Percentiles rank a stretch among this genome's conserved stretches.
Conservation (phyloP, 2,888 invertebrate genomes). For the Eulithis testata region DNA sequence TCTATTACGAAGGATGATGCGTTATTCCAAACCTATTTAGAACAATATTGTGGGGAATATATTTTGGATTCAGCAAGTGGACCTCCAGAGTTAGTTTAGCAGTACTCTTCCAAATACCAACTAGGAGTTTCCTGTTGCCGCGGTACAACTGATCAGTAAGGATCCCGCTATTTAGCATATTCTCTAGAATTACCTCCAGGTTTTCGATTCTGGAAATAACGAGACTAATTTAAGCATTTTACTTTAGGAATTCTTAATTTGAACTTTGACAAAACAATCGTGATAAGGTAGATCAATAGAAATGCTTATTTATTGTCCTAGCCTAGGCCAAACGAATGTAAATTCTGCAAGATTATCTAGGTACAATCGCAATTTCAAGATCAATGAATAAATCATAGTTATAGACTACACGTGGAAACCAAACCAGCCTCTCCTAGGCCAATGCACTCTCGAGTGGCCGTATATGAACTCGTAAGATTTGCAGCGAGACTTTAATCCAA, state of each 20-base stretch:
- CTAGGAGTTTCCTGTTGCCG: constrained; percentile 58
- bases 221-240: constrained; percentile 21
- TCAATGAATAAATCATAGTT: constrained; percentile 3
- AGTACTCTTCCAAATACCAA: constrained; percentile 59
- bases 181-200: constrained; percentile 60
- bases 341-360: too few relatives aligned
- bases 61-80: constrained; percentile 39
- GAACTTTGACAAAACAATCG: too few relatives aligned
- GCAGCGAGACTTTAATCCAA: constrained; percentile 11
- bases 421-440: constrained; percentile 17
- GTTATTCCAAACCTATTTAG: constrained; percentile 38
- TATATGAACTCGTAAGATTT: constrained; percentile 16
- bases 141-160: constrained; percentile 61
- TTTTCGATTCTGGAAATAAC: constrained; percentile 67
- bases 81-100: constrained; percentile 42
- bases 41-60: constrained; percentile 35
- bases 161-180: constrained; percentile 61
- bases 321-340: too few relatives aligned
- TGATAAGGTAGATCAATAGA: background rate
- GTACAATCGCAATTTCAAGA: background rate
- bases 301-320: too few relatives aligned
- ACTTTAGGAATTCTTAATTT: background rate
- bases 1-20: background rate
- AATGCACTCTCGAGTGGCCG: constrained; percentile 25
- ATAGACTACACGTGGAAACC: constrained; percentile 19